These are phyloP conservation scores for Notothenia coriiceps DNA, from an alignment of 2,113 vertebrate genomes.

Conservation along the genomic window DNA sequence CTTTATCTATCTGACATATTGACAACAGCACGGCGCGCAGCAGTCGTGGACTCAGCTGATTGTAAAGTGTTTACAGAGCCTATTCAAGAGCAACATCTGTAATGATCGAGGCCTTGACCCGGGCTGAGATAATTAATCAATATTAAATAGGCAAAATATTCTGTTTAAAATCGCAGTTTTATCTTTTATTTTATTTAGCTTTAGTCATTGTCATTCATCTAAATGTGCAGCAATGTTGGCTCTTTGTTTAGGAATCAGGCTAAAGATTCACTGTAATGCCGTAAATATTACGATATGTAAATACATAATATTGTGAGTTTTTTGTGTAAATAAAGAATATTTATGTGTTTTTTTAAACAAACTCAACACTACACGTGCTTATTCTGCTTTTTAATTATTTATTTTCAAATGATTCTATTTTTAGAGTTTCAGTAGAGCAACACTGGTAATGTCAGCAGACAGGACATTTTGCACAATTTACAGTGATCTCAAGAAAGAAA, in stretches of 20 bases:
- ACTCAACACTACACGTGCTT: neutral
- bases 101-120: too few relatives aligned
- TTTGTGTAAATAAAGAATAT: slow-evolving; percentile 63
- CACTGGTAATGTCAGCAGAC: slow-evolving; percentile 6
- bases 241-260: neutral
- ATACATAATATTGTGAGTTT: slow-evolving; percentile 49
- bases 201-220: too few relatives aligned
- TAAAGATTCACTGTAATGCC: neutral
- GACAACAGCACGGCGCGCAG: slow-evolving; percentile 14
- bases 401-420: slow-evolving; percentile 10
- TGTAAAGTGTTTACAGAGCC: slow-evolving; percentile 52
- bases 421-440: slow-evolving; percentile 7
- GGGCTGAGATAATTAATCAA: neutral
- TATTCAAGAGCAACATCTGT: neutral
- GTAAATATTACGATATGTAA: slow-evolving; percentile 45
- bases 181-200: neutral
- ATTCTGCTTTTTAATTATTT: slow-evolving; percentile 22
- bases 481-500: neutral
- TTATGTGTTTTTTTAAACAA: slow-evolving; percentile 43
- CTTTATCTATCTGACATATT: slow-evolving; percentile 20
- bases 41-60: slow-evolving; percentile 15
- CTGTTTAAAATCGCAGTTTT: neutral
- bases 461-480: neutral
- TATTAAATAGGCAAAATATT: neutral
- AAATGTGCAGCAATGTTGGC: neutral